These are phyloP conservation scores for Lamproptera curius DNA, from an alignment of 2,888 invertebrate genomes.

Conservation along the genomic window DNA sequence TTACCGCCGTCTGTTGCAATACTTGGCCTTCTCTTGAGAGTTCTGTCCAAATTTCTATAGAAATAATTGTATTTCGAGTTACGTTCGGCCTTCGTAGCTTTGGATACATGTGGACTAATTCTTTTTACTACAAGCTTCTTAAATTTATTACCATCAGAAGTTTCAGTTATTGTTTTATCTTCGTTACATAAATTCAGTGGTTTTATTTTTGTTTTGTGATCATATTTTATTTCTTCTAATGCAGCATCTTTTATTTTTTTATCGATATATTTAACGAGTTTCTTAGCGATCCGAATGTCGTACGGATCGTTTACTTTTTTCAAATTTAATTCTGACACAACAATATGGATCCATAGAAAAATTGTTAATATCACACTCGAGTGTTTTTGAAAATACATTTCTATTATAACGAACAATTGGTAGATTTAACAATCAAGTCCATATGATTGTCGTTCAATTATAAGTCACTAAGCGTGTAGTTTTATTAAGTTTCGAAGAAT, in stretches of 20 bases:
- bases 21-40: conserved; percentile 3
- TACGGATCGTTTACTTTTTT: conserved; percentile 6
- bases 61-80: neutral
- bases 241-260: conserved; percentile 3
- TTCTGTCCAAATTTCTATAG: conserved; percentile 10
- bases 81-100: neutral
- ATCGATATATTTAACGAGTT: conserved; percentile 6
- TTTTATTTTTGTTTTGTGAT: neutral
- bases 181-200: neutral
- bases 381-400: conserved; percentile 6
- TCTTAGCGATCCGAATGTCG: conserved; percentile 6
- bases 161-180: neutral
- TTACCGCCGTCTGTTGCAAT: neutral
- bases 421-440: no score
- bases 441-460: no score
- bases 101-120: neutral
- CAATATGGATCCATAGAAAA: neutral
- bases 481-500: no score
- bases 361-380: neutral
- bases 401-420: no score
- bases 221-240: neutral
- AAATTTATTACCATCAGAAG: neutral
- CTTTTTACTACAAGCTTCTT: conserved; percentile 6
- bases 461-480: no score
- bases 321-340: conserved; percentile 2